Percentiles rank a stretch among this genome's conserved stretches.
Conservation (phyloP, 2,888 invertebrate genomes). For the Drosophila kambysellisi region DNA sequence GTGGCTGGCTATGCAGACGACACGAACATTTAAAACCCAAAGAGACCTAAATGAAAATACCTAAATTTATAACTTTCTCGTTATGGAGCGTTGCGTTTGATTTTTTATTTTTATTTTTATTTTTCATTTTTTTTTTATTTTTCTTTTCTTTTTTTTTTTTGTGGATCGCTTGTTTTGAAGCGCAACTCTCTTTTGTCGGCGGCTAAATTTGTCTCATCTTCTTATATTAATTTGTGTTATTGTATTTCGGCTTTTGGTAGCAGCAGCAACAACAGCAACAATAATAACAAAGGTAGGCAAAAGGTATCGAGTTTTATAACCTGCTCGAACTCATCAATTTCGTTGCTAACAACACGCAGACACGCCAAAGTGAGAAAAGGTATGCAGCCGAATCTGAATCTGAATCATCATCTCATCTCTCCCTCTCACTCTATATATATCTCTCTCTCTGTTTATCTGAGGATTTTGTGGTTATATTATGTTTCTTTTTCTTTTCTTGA, state of each 20-base stretch:
- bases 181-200: conserved; percentile 75
- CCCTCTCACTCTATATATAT: not conserved
- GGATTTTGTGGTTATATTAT: conserved; percentile 39
- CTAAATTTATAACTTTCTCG: conserved; percentile 83
- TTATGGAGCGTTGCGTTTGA: conserved; percentile 62
- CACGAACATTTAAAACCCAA: not conserved
- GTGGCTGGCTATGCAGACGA: not conserved
- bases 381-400: conserved; percentile 54
- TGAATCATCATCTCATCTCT: conserved; percentile 66
- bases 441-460: not conserved
- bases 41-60: conserved; percentile 66
- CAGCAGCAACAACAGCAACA: conserved; percentile 43
- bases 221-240: conserved; percentile 81
- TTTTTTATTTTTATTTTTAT: conserved; percentile 6
- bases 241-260: conserved; percentile 70
- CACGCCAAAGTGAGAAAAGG: conserved; percentile 79
- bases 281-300: conserved; percentile 69
- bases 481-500: conserved; percentile 4
- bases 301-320: conserved; percentile 80
- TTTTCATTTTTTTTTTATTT: not conserved
- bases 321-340: conserved; percentile 82
- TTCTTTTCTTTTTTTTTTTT: not conserved
- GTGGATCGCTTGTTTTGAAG: conserved; percentile 20
- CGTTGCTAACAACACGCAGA: conserved; percentile 80
- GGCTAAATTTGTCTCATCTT: conserved; percentile 82